Evolutionary conservation across 2,888 invertebrate genomes (phyloP), one percentile per base, ranked within the genome.

Genomic region (Ectemnius continuus): DNA sequence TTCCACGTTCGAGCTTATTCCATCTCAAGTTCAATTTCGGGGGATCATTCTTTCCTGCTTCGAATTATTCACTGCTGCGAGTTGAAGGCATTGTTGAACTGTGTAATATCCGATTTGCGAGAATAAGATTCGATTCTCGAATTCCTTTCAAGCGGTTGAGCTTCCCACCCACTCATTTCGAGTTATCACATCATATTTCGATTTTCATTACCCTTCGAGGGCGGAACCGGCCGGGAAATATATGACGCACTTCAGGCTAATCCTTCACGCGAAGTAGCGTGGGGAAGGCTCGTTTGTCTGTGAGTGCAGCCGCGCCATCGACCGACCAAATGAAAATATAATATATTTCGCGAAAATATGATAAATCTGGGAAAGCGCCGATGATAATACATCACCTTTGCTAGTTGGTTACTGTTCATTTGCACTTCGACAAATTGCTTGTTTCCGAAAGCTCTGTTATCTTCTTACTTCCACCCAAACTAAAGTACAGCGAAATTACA

Each of bases 221-320:
- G 83, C 80, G 79, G 69, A 20, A 20, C 65, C 61, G 26, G 47
- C 47, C 48, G 61, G 64, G 78, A 52, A 73, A 83, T 83, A 81
- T 83, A 83, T 68, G 81, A 83, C 66, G 81, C 73, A 73, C 73
- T 70, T 70, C 75, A 70, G 71, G 66, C 80, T 84, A 84, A 84
- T 84, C 83, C 78, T 84, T 84, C 84, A 84, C 84, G 84, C 84
- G 83, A 84, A 78, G 63, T 84, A 83, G 84, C 84, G 84, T 84
- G 84, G 67, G 75, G 68, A 70, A 67, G 73, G 80, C 75, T 84
- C 84, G 80, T 84, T 84, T 83, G 79, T 84, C 82, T 72, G 62
- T 59, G 48, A 77, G 75, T 76, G 82, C 75, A 79, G 71, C 67
- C 69, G 74, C 72, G 74, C 73, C 77, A 75, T 77, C 77, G 79